Evolutionary conservation across 1,140 invertebrate genomes (phyloP).

Genomic region (Apis dorsata): DNA sequence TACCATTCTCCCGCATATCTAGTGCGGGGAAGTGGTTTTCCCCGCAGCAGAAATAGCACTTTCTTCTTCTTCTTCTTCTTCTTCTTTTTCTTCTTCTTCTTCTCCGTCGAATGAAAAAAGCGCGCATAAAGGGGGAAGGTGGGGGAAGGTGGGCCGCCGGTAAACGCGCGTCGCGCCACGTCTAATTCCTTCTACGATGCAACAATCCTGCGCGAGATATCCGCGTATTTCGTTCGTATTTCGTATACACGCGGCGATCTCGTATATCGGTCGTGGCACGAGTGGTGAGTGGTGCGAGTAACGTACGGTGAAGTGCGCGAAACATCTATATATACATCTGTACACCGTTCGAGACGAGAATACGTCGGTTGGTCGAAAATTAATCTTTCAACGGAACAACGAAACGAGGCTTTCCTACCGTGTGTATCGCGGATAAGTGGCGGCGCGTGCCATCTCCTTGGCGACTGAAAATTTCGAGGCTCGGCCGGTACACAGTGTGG

Average conservation of each 20-base stretch:
- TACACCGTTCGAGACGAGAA: neutral
- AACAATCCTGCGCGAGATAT: no score
- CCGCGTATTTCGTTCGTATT: no score
- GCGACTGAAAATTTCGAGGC: conserved; percentile 42
- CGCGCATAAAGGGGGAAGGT: neutral
- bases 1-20: conserved; percentile 29
- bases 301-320: neutral
- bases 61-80: neutral
- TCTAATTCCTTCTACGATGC: no score
- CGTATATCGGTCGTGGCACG: no score
- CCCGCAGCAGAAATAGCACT: conserved; percentile 45
- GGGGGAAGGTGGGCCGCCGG: conserved; percentile 5
- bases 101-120: conserved; percentile 3
- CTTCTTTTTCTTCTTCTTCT: neutral
- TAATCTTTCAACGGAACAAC: conserved; percentile 6
- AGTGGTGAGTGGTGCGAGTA: no score
- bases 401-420: conserved; percentile 29
- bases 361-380: neutral
- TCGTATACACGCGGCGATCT: no score
- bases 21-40: conserved; percentile 35
- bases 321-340: neutral
- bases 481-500: neutral
- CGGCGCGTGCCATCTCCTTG: conserved; percentile 64
- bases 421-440: conserved; percentile 23
- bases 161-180: neutral